Conservation (phyloP, 2,797 vertebrate species). For the Orestias chungarensis region DNA sequence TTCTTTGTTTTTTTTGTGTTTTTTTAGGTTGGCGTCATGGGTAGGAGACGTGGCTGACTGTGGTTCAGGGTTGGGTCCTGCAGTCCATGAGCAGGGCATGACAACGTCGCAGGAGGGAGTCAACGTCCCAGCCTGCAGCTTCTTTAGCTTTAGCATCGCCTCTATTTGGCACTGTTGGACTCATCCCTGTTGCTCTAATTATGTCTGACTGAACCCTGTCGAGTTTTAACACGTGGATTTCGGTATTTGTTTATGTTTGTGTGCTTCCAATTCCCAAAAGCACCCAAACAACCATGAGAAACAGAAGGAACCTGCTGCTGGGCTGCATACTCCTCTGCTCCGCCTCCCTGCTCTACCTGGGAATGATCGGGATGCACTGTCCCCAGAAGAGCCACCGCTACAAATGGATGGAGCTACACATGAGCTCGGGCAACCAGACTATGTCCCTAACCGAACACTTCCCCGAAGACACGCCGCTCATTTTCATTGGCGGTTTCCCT, state of each 20-base stretch:
- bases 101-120: conserved; percentile 24
- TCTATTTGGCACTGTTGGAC: not conserved
- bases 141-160: conserved; percentile 6
- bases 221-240: conserved; percentile 6
- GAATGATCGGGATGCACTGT: conserved; percentile 89
- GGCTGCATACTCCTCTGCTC: conserved; percentile 89
- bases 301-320: conserved; percentile 88
- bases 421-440: conserved; percentile 65
- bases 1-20: not conserved
- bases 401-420: conserved; percentile 72
- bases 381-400: conserved; percentile 80
- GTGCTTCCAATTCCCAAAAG: conserved; percentile 14
- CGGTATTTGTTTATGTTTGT: conserved; percentile 30
- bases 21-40: conserved; percentile 50
- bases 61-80: conserved; percentile 38
- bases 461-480: conserved; percentile 91
- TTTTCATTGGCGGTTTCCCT: conserved; percentile 94
- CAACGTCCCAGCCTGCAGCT: conserved; percentile 1
- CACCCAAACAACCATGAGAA: conserved; percentile 76
- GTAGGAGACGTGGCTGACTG: conserved; percentile 25
- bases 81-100: conserved; percentile 33
- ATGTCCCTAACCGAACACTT: conserved; percentile 75
- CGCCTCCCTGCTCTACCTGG: conserved; percentile 89
- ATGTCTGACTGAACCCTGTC: conserved; percentile 1
- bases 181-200: conserved; percentile 1